A percentile compares a stretch with the other conserved stretches of the same genome.
These are phyloP conservation scores for Drosophila meridiana DNA, from an alignment of 2,888 invertebrate genomes.

Conservation along the genomic window DNA sequence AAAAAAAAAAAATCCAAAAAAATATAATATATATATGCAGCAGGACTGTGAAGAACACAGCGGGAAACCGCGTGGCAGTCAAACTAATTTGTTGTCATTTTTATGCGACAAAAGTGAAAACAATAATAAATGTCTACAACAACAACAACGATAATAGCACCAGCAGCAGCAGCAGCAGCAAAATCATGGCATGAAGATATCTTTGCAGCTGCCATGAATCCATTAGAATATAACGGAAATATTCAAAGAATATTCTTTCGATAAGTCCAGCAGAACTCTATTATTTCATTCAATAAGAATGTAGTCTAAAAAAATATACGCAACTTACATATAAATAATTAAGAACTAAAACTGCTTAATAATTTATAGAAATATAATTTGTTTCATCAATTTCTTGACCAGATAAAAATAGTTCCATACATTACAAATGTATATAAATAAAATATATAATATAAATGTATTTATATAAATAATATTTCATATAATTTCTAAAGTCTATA, in stretches of 20 bases:
- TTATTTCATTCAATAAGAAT: neutral
- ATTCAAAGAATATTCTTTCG: neutral
- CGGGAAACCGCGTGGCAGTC: conserved; percentile 76
- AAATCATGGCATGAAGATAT: conserved; percentile 20
- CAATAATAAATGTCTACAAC: conserved; percentile 59
- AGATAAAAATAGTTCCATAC: neutral
- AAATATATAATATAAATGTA: neutral
- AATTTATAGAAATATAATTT: neutral
- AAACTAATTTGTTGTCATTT: conserved; percentile 82
- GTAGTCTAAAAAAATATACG: neutral
- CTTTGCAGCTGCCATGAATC: conserved; percentile 63
- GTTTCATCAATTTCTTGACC: neutral
- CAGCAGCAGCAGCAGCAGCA: conserved; percentile 12
- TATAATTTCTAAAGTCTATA: no score
- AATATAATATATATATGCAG: conserved; percentile 23
- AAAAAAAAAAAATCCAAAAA: conserved; percentile 8
- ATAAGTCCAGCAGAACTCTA: neutral
- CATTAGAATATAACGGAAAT: conserved; percentile 13
- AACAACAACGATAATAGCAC: conserved; percentile 27
- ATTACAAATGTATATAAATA: no score
- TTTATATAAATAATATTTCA: neutral
- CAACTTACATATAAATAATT: neutral
- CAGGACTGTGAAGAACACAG: conserved; percentile 76
- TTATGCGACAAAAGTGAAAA: conserved; percentile 80
- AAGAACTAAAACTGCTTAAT: neutral